Conservation (phyloP, 2,797 vertebrate genomes). For the Acanthurus tractus region DNA sequence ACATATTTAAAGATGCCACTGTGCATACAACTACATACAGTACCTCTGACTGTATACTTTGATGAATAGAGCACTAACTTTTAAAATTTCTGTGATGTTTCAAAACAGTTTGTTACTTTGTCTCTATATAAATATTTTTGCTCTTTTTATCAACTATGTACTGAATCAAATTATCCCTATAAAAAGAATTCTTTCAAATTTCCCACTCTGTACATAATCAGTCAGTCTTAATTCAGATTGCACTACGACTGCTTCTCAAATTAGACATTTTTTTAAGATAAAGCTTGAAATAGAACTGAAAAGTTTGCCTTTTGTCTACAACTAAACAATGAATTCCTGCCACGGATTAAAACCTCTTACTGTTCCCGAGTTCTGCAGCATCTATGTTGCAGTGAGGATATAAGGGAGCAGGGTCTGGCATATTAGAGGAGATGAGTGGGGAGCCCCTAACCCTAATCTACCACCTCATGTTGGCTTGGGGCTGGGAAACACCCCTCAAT, state of each 20-base stretch:
- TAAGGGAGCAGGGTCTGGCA: conserved; percentile 37
- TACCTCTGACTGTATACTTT: too few species aligned
- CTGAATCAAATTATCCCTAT: not conserved
- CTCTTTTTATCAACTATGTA: too few species aligned
- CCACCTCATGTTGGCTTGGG: conserved; percentile 51
- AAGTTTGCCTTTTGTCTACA: not conserved
- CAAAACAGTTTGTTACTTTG: too few species aligned
- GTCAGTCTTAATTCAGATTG: not conserved
- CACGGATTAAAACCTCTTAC: conserved; percentile 26
- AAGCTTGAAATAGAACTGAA: not conserved
- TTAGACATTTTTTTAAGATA: not conserved
- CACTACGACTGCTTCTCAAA: not conserved
- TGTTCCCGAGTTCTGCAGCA: conserved; percentile 5
- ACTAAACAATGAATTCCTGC: conserved; percentile 9
- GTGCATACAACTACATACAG: too few species aligned
- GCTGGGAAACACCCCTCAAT: conserved; percentile 53
- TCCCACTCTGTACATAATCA: not conserved
- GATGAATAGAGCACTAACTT: too few species aligned
- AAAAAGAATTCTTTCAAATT: not conserved
- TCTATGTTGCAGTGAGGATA: conserved; percentile 48
- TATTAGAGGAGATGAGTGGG: conserved; percentile 56
- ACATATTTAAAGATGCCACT: too few species aligned
- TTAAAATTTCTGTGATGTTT: too few species aligned
- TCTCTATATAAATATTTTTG: too few species aligned
- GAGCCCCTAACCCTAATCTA: conserved; percentile 69